Percentiles rank a stretch among this genome's conserved stretches.
phyloP scores from a whole-genome alignment of 2,888 invertebrate genomes.

The Erebia aethiops region DNA sequence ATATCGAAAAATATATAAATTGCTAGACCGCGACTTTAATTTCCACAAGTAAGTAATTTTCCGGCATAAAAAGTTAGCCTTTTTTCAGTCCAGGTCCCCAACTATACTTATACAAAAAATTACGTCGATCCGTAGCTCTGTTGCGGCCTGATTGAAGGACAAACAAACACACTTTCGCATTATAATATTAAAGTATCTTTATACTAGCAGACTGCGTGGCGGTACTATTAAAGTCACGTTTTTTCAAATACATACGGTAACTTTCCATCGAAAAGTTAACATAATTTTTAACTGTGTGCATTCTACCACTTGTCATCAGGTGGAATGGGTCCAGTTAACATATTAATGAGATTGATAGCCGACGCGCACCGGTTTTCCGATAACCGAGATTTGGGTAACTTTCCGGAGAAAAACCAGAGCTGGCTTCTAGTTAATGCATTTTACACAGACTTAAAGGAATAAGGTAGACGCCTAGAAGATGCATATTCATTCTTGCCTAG shows the following conservation, averaged over 20 bases:
- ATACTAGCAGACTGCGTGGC: too few species aligned
- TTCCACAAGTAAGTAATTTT: too few species aligned
- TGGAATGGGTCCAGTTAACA: constrained; percentile 4
- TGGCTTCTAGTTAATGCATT: constrained; percentile 6
- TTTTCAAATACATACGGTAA: neutral
- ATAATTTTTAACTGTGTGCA: neutral
- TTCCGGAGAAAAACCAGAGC: constrained; percentile 15
- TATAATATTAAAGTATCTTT: too few species aligned
- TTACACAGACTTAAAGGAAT: neutral
- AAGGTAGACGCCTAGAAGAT: neutral
- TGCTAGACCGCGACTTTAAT: too few species aligned
- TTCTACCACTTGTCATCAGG: constrained; percentile 6
- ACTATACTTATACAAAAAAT: too few species aligned
- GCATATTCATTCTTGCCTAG: too few species aligned
- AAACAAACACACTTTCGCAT: too few species aligned
- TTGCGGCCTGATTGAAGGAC: too few species aligned
- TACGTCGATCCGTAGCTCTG: too few species aligned
- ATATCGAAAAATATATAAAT: too few species aligned
- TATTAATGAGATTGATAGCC: neutral
- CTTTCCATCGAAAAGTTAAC: constrained; percentile 7
- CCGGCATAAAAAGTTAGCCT: too few species aligned
- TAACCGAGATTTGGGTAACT: constrained; percentile 9
- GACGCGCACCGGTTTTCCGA: constrained; percentile 9
- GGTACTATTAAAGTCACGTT: neutral
- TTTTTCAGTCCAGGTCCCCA: too few species aligned